Conservation (phyloP, 2,888 invertebrate species). For the Spisula solida region DNA sequence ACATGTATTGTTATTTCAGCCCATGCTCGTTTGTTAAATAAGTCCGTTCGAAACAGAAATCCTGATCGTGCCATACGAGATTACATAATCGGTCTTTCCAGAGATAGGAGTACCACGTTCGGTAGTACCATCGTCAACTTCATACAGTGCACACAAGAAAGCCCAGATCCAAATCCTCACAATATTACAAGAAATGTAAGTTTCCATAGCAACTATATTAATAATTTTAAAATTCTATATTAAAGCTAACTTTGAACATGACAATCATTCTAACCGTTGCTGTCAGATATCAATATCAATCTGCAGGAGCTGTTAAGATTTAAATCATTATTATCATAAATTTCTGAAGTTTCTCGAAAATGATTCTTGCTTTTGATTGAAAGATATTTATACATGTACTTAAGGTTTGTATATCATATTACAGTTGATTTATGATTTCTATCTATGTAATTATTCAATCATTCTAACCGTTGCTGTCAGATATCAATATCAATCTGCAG, state of each 20-base stretch:
- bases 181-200: slow-evolving; percentile 90
- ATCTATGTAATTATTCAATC: neutral
- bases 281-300: neutral
- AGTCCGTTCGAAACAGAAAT: slow-evolving; percentile 67
- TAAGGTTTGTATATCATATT: neutral
- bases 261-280: neutral
- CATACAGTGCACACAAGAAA: slow-evolving; percentile 96
- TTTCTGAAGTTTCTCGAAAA: neutral
- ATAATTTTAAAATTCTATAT: neutral
- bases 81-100: slow-evolving; percentile 79
- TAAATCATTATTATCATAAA: neutral
- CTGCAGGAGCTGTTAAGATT: neutral
- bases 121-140: slow-evolving; percentile 97
- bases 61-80: slow-evolving; percentile 83
- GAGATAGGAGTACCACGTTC: slow-evolving; percentile 93
- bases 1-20: slow-evolving; percentile 46
- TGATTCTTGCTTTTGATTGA: neutral
- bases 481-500: neutral
- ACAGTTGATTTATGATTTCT: neutral
- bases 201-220: slow-evolving; percentile 28
- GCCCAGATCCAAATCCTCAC: slow-evolving; percentile 95
- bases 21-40: slow-evolving; percentile 60
- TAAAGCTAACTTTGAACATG: neutral
- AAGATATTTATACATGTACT: neutral
- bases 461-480: neutral